Evolutionary conservation across 2,113 vertebrate species (phyloP).

Genomic region (Myotis lucifugus): DNA sequence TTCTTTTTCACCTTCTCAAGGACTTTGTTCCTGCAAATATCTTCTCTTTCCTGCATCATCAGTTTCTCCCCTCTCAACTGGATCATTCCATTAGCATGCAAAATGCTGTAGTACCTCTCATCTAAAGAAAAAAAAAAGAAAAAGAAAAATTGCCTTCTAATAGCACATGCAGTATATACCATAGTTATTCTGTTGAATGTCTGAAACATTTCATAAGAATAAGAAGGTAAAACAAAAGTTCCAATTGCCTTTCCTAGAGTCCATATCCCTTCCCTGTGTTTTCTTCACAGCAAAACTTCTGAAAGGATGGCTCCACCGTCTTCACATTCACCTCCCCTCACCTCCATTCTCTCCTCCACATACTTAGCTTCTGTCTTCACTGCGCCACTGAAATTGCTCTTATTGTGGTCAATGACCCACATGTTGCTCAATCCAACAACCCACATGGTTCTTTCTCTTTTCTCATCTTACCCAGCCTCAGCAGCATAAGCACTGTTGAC

Average conservation of each 20-base stretch:
- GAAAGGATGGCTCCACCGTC: not conserved
- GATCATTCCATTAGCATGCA: conserved; percentile 56
- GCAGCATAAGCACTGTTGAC: not conserved
- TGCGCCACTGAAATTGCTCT: not conserved
- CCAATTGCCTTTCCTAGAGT: not conserved
- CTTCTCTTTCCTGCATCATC: conserved; percentile 43
- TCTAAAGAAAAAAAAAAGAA: conserved; percentile 26
- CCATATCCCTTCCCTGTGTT: rapidly evolving
- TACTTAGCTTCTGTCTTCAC: not conserved
- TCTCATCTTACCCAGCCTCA: not conserved
- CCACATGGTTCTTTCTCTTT: not conserved
- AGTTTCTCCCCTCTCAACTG: conserved; percentile 54
- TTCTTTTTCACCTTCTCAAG: conserved; percentile 69
- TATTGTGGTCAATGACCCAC: not conserved
- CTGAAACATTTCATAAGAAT: not conserved
- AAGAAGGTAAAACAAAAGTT: not conserved
- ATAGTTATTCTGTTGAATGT: not conserved
- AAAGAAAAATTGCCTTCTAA: not conserved
- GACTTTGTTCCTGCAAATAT: conserved; percentile 61
- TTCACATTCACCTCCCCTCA: not conserved
- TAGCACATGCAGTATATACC: not conserved
- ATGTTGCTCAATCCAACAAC: not conserved
- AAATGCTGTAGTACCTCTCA: conserved; percentile 28
- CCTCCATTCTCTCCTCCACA: not conserved
- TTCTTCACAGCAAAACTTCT: not conserved